A percentile compares a stretch with the other conserved stretches of the same genome.
Evolutionary conservation across 2,888 invertebrate genomes (phyloP).

Genomic region (Athripsodes cinereus): DNA sequence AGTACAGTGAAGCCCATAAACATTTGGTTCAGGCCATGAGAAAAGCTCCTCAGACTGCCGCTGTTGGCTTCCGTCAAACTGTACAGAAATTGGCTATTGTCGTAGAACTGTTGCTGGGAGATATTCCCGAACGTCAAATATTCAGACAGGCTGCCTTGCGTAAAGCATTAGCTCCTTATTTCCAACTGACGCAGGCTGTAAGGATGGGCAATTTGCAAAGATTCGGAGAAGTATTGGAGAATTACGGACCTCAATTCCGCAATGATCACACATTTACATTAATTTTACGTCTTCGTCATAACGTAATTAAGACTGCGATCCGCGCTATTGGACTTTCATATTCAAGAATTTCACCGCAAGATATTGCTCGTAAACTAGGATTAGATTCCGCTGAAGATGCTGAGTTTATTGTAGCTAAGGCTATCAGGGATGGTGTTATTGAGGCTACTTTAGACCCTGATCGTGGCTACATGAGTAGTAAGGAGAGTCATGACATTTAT

Average conservation of each 20-base stretch:
- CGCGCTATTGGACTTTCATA: conserved; percentile 94
- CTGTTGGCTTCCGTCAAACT: conserved; percentile 98
- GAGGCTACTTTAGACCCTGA: conserved; percentile 96
- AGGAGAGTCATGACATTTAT: conserved; percentile 95
- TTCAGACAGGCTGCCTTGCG: conserved; percentile 89
- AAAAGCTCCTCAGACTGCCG: conserved; percentile 96
- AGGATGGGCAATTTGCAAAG: conserved; percentile 89
- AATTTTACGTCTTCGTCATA: conserved; percentile 92
- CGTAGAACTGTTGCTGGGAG: conserved; percentile 90
- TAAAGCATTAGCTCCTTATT: conserved; percentile 88
- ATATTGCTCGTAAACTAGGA: conserved; percentile 90
- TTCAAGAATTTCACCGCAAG: conserved; percentile 90
- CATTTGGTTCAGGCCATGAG: conserved; percentile 91
- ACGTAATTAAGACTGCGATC: conserved; percentile 98
- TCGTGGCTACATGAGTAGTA: conserved; percentile 94
- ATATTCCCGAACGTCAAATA: conserved; percentile 94
- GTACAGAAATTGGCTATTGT: conserved; percentile 93
- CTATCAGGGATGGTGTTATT: conserved; percentile 96
- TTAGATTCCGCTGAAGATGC: conserved; percentile 96
- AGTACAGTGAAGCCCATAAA: conserved; percentile 96
- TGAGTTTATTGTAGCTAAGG: conserved; percentile 97
- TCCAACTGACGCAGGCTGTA: conserved; percentile 95
- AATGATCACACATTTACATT: conserved; percentile 93
- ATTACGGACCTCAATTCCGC: conserved; percentile 87
- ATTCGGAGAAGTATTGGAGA: conserved; percentile 89